Percentiles rank a stretch among this genome's conserved stretches.
Evolutionary conservation across 2,888 invertebrate genomes (phyloP).

Genomic region (Mamestra brassicae): DNA sequence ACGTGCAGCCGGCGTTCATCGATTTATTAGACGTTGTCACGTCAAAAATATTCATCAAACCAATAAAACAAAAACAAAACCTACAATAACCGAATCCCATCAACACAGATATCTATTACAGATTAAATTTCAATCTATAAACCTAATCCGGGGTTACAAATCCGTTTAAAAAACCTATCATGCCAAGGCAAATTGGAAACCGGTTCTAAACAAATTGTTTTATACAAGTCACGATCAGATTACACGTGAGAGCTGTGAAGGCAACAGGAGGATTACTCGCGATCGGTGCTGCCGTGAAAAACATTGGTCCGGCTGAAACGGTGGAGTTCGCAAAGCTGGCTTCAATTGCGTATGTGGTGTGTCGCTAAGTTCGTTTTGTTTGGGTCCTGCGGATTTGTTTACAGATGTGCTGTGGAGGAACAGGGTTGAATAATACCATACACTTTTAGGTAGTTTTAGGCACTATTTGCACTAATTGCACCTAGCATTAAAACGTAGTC

Average conservation of each 20-base stretch:
- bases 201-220: conserved; percentile 78
- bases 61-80: conserved; percentile 16
- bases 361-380: conserved; percentile 24
- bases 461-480: too few relatives aligned
- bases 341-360: conserved; percentile 42
- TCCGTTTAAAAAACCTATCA: conserved; percentile 75
- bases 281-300: conserved; percentile 66
- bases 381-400: conserved; percentile 19
- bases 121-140: conserved; percentile 70
- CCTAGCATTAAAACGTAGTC: too few relatives aligned
- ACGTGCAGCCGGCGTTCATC: too few relatives aligned
- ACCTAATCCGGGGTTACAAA: conserved; percentile 68
- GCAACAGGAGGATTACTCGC: conserved; percentile 68
- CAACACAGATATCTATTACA: conserved; percentile 61
- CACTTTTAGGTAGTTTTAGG: too few relatives aligned
- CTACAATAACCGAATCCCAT: conserved; percentile 43
- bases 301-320: conserved; percentile 58
- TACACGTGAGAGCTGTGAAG: conserved; percentile 67
- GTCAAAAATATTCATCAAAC: background rate
- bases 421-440: too few relatives aligned
- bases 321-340: conserved; percentile 49
- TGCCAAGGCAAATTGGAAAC: conserved; percentile 76
- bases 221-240: conserved; percentile 78
- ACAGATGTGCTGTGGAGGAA: conserved; percentile 1
- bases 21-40: too few relatives aligned